These are phyloP conservation scores for Nasua narica DNA, from an alignment of 2,797 vertebrate genomes.

Conservation along the genomic window DNA sequence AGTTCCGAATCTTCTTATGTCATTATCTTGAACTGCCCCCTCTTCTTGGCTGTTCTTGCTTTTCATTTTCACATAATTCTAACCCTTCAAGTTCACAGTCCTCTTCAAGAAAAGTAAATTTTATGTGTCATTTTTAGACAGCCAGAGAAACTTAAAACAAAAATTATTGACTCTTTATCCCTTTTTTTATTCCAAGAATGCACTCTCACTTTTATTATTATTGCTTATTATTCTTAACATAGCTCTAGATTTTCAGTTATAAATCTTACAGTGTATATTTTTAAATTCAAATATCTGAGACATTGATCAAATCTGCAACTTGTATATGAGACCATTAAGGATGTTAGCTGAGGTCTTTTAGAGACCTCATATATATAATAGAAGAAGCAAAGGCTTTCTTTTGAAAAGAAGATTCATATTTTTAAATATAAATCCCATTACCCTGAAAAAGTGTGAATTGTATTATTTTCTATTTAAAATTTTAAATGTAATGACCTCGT, in stretches of 20 bases:
- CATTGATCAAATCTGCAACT: background rate
- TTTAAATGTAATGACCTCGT: background rate
- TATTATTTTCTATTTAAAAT: background rate
- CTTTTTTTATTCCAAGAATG: background rate
- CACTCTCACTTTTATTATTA: constrained; percentile 24
- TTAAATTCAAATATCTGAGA: constrained; percentile 14
- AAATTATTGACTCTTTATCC: constrained; percentile 41
- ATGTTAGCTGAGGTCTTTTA: background rate
- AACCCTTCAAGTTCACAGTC: background rate
- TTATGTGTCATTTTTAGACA: background rate
- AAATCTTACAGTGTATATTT: background rate
- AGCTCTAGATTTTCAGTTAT: background rate
- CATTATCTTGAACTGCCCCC: background rate
- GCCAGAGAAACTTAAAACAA: constrained; percentile 5
- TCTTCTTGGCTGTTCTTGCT: background rate
- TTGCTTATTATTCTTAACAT: background rate
- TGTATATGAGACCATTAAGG: background rate
- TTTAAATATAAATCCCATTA: background rate
- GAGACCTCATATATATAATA: background rate
- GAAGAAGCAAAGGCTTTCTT: background rate
- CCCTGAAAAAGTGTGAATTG: background rate
- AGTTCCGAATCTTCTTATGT: background rate
- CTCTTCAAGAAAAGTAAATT: background rate
- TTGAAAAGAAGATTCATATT: background rate
- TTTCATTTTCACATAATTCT: background rate